Base-by-base conservation (phyloP, 2,888 invertebrate genomes). In the Dyspetes luteomarginatus region DNA sequence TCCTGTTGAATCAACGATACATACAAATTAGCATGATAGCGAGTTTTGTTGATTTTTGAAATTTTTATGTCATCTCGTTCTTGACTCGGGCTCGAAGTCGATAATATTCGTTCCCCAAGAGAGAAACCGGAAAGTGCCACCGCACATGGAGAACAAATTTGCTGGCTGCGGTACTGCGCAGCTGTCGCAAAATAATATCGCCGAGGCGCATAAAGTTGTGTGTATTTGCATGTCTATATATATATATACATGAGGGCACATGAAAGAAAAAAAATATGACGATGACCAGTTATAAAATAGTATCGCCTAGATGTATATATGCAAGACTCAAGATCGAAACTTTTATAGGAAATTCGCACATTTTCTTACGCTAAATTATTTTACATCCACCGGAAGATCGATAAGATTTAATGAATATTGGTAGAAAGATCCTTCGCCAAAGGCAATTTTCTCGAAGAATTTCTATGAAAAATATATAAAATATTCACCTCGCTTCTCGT, bases 11-110 rank as follows among this genome's bases (percentile, higher is more conserved):
- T 80, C 45, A 56, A 15, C 69, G 65, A 74, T 74, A 74, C 74
- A 77, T 67, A 50, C 56, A 69, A 77, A 81, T 81, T 78, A 81
- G 69, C 68, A 60, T n/a, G 24, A 36, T 55, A 15, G 4, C 52
- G 50, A 72, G 45, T 48, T 15, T n/a, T 19, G n/a, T 41, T 7
- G 22, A 30, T 2, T 36, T 2, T 4, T 36, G 24, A 52, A 9
- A 65, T 24, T 56, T 30, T 26, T 45, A 45, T 64, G 9, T 62
- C 9, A 1, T 5, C 24, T 19, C 60, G 41, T 28, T 26, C 64
- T 41, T 12, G 7, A 36, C 4, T 12, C 36, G 45, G 5, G 45
- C 26, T 50, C 52, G 36, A 55, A n/a, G 52, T 64, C 55, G 64
- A 64, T 55, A 41, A 73, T 73, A 50, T 36, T 55, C 64, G 62